Evolutionary conservation across 2,113 vertebrate genomes (phyloP), one percentile per base, ranked within the genome.

Genomic region (Malaclemys terrapin): DNA sequence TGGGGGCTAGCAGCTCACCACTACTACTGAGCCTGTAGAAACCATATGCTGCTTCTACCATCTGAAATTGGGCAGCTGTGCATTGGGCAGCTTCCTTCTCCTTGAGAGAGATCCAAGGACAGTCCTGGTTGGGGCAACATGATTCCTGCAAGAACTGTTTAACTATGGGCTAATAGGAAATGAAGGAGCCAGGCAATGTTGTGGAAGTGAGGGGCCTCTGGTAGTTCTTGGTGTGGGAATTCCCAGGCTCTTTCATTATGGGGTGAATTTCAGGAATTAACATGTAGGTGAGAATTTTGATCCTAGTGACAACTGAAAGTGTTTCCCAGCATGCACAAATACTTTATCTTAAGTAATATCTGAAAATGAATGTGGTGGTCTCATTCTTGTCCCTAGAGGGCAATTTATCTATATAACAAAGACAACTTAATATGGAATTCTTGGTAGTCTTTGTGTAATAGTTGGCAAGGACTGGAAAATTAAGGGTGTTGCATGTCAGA

Each of bases 401-500:
- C 35, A 69, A 69, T n/a, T 69, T 69, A 69, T 20, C 65, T n/a
- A 10, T 69, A 38, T 38, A 91, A 76, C 80, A 96, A 96, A 94
- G 85, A 79, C 47, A 59, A 84, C 69, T 78, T 57, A 8, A 1
- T 82, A 38, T 56, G 88, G 90, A 93, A 82, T 75, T 84, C n/a
- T 76, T 59, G 84, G 65, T 87, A 81, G 6, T 93, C 82, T 93
- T 93, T 93, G 57, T 94, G 89, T 83, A 42, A 49, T 47, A 47
- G 35, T 42, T 56, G 35, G 29, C 82, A 50, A 65, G 12, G 3
- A 84, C 56, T 94, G 91, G 95, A 92, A 97, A 96, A 88, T 53
- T 49, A 2, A 94, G 94, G 91, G 91, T 94, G 94, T 90, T 97
- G 35, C 38, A 90, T 94, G 93, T 95, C 91, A 93, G 17, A 14